Base-by-base conservation (phyloP, 30 jellyfish, hydroid and myxozoan genomes). In the Sanderia malayensis region DNA sequence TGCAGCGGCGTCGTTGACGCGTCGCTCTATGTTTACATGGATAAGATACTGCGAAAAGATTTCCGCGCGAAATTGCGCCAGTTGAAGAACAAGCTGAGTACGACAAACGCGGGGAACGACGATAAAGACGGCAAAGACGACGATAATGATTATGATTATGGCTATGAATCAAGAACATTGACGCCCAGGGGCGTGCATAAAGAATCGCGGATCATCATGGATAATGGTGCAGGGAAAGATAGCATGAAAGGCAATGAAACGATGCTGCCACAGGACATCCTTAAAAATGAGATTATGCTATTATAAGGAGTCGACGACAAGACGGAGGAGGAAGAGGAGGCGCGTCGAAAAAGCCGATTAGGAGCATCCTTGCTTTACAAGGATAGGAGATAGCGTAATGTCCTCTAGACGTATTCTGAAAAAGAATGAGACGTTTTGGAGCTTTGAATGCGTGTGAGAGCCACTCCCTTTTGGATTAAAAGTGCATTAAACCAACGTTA, bases 1-100 rank as follows among this genome's bases (percentile, higher is more conserved):
- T 78, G 89, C 70, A 47, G 81, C 41, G 89, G 89, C 1, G 70
- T 78, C 0, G 76, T 66, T 45, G 89, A 78, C 31, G 89, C 89
- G 30, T 27, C 89, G 33, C 44, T 78, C 58, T 78, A 78, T 64
- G 53, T 65, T n/a, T 78, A 78, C 82, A 65, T 66, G 76, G 58
- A 78, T 76, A 26, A 32, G 44, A 25, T 20, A 24, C 76, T 78
- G 1, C 82, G 89, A 1, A 45, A 64, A n/a, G 80, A 58, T 2
- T 60, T 64, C 82, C 45, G 65, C 22, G 58, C 30, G 21, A 66
- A 13, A 27, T 2, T 78, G 13, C 20, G 62, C 19, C 37, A 78
- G n/a, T 21, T 61, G 1, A 32, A 70, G 24, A 57, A 82, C 18
- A 78, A 32, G 55, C 49, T 62, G 15, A 26, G 46, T 52, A n/a